A percentile compares a stretch with the other conserved stretches of the same genome.
Conservation (phyloP, 1,140 invertebrate species). For the Monochamus saltuarius region DNA sequence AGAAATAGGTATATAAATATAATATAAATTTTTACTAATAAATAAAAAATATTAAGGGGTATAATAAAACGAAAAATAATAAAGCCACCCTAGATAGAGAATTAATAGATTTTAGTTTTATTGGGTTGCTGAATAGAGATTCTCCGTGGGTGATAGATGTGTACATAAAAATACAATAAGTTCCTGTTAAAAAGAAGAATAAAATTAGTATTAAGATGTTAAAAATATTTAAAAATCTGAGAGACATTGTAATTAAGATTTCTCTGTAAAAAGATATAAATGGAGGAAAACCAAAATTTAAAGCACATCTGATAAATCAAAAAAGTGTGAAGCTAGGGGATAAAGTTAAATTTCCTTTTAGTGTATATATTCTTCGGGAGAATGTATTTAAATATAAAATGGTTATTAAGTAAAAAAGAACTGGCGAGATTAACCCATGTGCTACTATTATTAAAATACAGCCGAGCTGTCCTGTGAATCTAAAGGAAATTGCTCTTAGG, state of each 20-base stretch:
- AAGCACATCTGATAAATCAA: constrained; percentile 61
- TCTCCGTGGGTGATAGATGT: constrained; percentile 59
- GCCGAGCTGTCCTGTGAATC: constrained; percentile 53
- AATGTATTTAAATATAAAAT: constrained; percentile 60
- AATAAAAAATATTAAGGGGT: constrained; percentile 57
- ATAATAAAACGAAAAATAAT: constrained; percentile 62
- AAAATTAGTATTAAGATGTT: constrained; percentile 57
- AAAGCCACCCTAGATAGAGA: constrained; percentile 61
- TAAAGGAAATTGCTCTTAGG: constrained; percentile 53
- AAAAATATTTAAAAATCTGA: constrained; percentile 52
- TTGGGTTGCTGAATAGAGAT: constrained; percentile 51
- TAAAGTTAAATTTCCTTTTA: constrained; percentile 54
- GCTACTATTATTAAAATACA: constrained; percentile 62
- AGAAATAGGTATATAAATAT: constrained; percentile 59
- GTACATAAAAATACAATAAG: constrained; percentile 57
- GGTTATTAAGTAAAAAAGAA: constrained; percentile 68
- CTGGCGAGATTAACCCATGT: constrained; percentile 66
- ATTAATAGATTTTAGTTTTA: constrained; percentile 49
- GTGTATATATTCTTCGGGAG: constrained; percentile 54
- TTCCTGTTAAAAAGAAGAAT: constrained; percentile 54
- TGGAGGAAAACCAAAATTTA: constrained; percentile 54
- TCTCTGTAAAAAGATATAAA: constrained; percentile 56
- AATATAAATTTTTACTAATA: constrained; percentile 56
- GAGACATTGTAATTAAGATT: constrained; percentile 61
- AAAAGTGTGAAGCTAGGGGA: constrained; percentile 56